Conservation (phyloP, 2,888 invertebrate species). For the Xestoiulus laeticollis region DNA sequence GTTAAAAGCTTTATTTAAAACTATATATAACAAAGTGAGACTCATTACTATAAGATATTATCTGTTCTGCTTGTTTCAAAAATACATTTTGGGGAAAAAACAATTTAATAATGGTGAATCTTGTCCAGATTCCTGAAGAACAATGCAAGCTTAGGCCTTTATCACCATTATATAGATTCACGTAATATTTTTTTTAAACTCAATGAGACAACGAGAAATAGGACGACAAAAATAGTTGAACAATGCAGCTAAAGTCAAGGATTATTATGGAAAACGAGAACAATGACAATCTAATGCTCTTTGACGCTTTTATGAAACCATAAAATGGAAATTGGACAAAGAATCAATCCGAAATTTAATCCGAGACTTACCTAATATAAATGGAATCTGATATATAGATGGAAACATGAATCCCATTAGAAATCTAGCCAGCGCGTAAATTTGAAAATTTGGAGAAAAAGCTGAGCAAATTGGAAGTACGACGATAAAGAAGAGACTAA, state of each 20-base stretch:
- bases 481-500: conserved; percentile 72
- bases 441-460: conserved; percentile 71
- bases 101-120: too few relatives aligned
- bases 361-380: conserved; percentile 71
- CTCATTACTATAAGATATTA: too few relatives aligned
- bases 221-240: background rate
- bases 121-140: too few relatives aligned
- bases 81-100: too few relatives aligned
- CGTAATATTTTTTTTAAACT: too few relatives aligned
- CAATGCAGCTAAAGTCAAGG: background rate
- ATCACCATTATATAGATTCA: too few relatives aligned
- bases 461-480: conserved; percentile 72
- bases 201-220: too few relatives aligned
- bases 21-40: too few relatives aligned
- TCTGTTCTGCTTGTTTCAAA: too few relatives aligned
- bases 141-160: too few relatives aligned
- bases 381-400: conserved; percentile 74
- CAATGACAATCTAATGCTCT: conserved; percentile 3
- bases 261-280: background rate
- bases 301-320: background rate
- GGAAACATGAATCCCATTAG: conserved; percentile 74
- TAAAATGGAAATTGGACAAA: conserved; percentile 20
- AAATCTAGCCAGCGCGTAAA: conserved; percentile 71
- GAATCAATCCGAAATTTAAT: background rate
- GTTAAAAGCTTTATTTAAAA: too few relatives aligned